Evolutionary conservation across 2,797 vertebrate genomes (phyloP), one percentile per base, ranked within the genome.

Genomic region (Lemur catta): DNA sequence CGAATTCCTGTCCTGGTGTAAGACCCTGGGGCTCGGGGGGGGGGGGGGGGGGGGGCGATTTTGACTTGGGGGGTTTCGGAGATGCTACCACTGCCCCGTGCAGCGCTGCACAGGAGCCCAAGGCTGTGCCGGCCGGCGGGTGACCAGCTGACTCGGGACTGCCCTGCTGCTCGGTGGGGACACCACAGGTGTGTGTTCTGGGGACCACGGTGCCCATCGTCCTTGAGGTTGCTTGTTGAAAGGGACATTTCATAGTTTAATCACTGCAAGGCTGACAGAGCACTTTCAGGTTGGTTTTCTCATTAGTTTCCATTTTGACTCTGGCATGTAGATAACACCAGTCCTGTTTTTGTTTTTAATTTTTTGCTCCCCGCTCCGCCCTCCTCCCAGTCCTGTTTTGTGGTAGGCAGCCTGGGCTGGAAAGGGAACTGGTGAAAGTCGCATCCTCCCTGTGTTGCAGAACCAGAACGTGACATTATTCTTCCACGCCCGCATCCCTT

Each of bases 141-240:
- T 28, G 50, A 52, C 78, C 35, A 41, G 48, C 50, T 33, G 12
- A 10, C 28, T 41, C 48, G 4, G 8, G 41, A 55, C 15, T 0
- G 43, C 24, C 52, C 35, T n/a, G 22, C 33, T n/a, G 48, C 84
- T 74, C 8, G 22, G 41, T 14, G 0, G 2, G 15, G 17, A 35
- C 55, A 14, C 43, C 4, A 0, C 2, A 1, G 2, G 35, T 43
- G 0, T 35, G n/a, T 0, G 2, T 33, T 46, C 30, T 88, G 52
- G 55, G 17, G 41, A 48, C 33, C 12, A 20, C 33, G 20, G 20
- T 46, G 22, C 85, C 10, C 82, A 2, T 28, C 17, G 28, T 52
- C 24, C 38, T 87, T 46, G 65, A 26, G 5, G 7, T 28, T 79
- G 61, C 33, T 20, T 30, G 6, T 35, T 18, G 41, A 41, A 61